Percentiles rank a stretch among this genome's conserved stretches.
phyloP scores from a whole-genome alignment of 2,797 vertebrate genomes.

The Tadarida brasiliensis region DNA sequence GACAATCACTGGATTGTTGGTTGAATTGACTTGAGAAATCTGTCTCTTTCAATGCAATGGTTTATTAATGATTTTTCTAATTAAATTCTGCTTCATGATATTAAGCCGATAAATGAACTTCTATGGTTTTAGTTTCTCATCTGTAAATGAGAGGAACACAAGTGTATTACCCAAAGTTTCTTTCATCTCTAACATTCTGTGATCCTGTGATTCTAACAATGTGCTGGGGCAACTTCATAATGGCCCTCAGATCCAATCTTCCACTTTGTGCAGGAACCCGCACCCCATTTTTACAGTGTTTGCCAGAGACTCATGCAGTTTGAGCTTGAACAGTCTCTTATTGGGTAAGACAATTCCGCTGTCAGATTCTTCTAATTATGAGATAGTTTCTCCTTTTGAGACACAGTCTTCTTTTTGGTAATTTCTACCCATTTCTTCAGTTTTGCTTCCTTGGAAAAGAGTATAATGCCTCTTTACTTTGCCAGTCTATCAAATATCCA shows the following conservation, averaged over 20 bases:
- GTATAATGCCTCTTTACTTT: neutral
- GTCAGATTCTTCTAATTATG: constrained; percentile 36
- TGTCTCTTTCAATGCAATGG: neutral
- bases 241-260: neutral
- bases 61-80: constrained; percentile 61
- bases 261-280: neutral
- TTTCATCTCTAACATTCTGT: neutral
- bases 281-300: neutral
- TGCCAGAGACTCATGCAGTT: neutral
- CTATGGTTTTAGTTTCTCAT: neutral
- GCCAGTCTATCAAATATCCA: constrained; percentile 8
- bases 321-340: constrained; percentile 20
- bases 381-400: constrained; percentile 46
- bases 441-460: neutral
- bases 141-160: constrained; percentile 5
- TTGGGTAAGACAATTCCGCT: neutral
- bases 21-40: constrained; percentile 27
- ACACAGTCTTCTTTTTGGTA: neutral
- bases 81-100: neutral
- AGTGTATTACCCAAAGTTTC: neutral
- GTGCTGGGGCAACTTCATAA: neutral
- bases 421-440: neutral
- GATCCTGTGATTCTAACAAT: neutral
- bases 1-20: neutral
- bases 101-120: neutral